Conservation (phyloP, 2,113 vertebrate genomes). For the Marmota monax region DNA sequence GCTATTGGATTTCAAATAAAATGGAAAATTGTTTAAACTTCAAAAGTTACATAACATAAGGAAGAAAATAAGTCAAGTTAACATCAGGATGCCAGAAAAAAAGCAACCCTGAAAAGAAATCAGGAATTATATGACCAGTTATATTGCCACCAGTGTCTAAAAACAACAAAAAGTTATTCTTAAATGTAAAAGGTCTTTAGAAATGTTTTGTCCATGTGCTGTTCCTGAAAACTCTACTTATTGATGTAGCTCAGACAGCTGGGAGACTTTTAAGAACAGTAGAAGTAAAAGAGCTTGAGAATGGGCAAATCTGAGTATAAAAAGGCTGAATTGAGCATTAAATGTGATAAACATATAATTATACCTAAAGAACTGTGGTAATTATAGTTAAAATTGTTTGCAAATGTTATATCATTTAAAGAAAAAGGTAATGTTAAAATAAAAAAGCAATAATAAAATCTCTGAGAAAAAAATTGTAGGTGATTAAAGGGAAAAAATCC, state of each 20-base stretch:
- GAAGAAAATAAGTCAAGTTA: background rate
- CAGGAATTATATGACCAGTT: constrained; percentile 7
- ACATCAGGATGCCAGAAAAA: background rate
- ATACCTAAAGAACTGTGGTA: constrained; percentile 7
- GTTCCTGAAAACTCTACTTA: background rate
- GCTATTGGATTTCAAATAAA: background rate
- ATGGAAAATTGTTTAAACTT: constrained; percentile 15
- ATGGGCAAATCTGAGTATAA: constrained; percentile 28
- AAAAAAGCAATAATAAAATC: constrained; percentile 35
- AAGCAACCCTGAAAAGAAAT: background rate
- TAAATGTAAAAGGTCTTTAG: background rate
- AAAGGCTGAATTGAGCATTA: constrained; percentile 36
- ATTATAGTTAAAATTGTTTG: constrained; percentile 36
- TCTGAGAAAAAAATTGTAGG: constrained; percentile 48
- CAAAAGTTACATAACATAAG: background rate
- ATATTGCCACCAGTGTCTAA: constrained; percentile 19
- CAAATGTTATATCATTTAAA: constrained; percentile 27
- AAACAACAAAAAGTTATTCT: constrained; percentile 48
- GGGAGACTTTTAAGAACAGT: constrained; percentile 2
- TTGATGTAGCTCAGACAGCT: background rate
- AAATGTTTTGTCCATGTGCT: constrained; percentile 21
- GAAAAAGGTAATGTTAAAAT: constrained; percentile 46
- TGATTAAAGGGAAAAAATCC: background rate
- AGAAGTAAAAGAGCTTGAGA: constrained; percentile 8
- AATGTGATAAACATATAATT: constrained; percentile 62